Conservation (phyloP, 2,797 vertebrate genomes). For the Acipenser transmontanus region DNA sequence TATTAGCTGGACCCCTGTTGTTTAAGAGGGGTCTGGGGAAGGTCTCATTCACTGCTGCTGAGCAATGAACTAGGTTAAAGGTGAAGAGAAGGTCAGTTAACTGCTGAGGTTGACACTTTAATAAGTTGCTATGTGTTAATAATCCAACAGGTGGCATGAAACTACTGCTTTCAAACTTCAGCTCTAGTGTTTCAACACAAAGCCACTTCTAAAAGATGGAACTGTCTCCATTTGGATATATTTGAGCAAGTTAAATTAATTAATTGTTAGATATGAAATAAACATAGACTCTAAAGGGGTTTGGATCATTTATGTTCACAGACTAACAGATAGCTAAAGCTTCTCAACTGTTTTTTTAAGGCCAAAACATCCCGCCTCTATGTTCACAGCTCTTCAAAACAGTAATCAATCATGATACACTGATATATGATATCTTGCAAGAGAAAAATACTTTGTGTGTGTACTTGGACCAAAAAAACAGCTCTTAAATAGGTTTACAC, state of each 20-base stretch:
- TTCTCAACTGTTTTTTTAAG: neutral
- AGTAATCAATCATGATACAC: slow-evolving; percentile 57
- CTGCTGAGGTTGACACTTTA: slow-evolving; percentile 29
- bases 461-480: slow-evolving; percentile 51
- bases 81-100: slow-evolving; percentile 34
- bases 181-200: slow-evolving; percentile 16
- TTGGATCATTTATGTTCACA: slow-evolving; percentile 18
- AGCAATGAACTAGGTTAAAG: slow-evolving; percentile 24
- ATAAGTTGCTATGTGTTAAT: slow-evolving; percentile 46
- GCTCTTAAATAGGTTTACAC: slow-evolving; percentile 40
- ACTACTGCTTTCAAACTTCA: slow-evolving; percentile 32
- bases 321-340: slow-evolving; percentile 14
- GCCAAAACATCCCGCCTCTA: neutral
- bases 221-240: slow-evolving; percentile 14
- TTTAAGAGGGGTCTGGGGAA: slow-evolving; percentile 16
- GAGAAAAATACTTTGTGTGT: slow-evolving; percentile 55
- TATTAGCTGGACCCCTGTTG: slow-evolving; percentile 18
- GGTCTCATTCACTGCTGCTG: slow-evolving; percentile 14
- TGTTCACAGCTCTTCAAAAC: slow-evolving; percentile 25
- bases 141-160: slow-evolving; percentile 67
- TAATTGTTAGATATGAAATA: slow-evolving; percentile 18
- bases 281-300: slow-evolving; percentile 13
- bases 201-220: neutral
- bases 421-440: slow-evolving; percentile 66
- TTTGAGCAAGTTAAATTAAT: slow-evolving; percentile 25